phyloP scores from a whole-genome alignment of 2,888 invertebrate species.

The Drosophila merina region DNA sequence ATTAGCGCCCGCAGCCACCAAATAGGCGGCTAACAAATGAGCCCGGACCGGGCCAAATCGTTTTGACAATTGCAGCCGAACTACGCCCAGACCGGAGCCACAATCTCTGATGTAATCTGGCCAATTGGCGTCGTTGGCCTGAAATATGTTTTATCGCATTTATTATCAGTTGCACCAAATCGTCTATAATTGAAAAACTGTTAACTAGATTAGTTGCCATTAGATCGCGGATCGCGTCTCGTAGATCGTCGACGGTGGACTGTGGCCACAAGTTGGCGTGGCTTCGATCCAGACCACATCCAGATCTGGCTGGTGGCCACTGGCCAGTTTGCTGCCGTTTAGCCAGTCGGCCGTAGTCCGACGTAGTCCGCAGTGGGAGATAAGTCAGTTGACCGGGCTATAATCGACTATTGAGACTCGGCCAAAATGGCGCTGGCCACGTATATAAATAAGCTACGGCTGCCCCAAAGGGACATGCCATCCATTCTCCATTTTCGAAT shows the following conservation, averaged over 20 bases:
- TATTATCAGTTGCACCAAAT: conserved; percentile 76
- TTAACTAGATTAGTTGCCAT: conserved; percentile 77
- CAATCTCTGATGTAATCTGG: conserved; percentile 65
- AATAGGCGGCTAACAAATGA: conserved; percentile 47
- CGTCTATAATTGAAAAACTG: conserved; percentile 78
- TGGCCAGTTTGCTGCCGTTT: conserved; percentile 25
- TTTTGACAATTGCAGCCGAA: conserved; percentile 76
- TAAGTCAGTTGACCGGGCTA: conserved; percentile 42
- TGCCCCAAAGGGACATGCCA: conserved; percentile 67
- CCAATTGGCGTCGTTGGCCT: conserved; percentile 53
- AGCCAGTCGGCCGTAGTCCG: conserved; percentile 23
- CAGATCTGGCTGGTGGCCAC: conserved; percentile 23
- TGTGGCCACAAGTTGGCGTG: conserved; percentile 14
- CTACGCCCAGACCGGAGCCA: conserved; percentile 57
- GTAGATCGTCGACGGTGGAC: not conserved
- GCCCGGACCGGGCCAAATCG: conserved; percentile 58
- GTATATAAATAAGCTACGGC: conserved; percentile 61
- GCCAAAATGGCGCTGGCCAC: conserved; percentile 58
- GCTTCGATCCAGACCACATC: conserved; percentile 21
- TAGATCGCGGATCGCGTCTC: conserved; percentile 65
- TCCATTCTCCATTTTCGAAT: conserved; percentile 54
- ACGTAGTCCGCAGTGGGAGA: conserved; percentile 46
- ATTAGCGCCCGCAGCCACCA: conserved; percentile 67
- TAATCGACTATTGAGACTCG: conserved; percentile 27
- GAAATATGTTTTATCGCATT: conserved; percentile 77